Evolutionary conservation across 2,797 vertebrate species (phyloP).

Genomic region (Syndactyla subalaris): DNA sequence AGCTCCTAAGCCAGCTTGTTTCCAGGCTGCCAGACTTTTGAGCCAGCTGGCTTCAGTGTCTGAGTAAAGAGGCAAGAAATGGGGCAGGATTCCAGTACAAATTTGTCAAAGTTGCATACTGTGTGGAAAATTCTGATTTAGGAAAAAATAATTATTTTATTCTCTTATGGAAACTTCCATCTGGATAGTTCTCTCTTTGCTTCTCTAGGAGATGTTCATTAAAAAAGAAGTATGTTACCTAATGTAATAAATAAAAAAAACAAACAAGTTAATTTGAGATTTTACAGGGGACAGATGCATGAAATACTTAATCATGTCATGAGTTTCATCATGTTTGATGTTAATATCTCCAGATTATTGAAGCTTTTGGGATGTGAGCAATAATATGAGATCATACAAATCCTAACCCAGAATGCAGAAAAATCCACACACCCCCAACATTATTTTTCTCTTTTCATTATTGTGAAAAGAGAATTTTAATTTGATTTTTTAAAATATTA

Average conservation of each 20-base stretch:
- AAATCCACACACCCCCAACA: not conserved
- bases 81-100: not conserved
- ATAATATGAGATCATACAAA: not conserved
- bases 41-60: slow-evolving; percentile 50
- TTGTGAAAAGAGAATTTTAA: not conserved
- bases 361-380: not conserved
- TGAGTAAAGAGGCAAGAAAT: slow-evolving; percentile 23
- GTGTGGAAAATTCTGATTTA: not conserved
- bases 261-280: not conserved
- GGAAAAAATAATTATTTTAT: not conserved
- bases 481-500: not conserved
- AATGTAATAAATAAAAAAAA: not conserved
- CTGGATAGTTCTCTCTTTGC: not conserved
- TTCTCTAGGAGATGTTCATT: not conserved
- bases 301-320: not conserved
- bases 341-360: not conserved
- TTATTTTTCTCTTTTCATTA: not conserved
- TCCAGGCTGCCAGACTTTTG: slow-evolving; percentile 2
- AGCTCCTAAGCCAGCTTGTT: not conserved
- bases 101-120: not conserved
- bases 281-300: not conserved
- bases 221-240: not conserved
- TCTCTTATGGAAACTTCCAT: not conserved
- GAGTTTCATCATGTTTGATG: not conserved
- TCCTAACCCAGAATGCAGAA: not conserved